Evolutionary conservation across 2,113 vertebrate genomes (phyloP), one percentile per base, ranked within the genome.

Genomic region (Carassius gibelio): DNA sequence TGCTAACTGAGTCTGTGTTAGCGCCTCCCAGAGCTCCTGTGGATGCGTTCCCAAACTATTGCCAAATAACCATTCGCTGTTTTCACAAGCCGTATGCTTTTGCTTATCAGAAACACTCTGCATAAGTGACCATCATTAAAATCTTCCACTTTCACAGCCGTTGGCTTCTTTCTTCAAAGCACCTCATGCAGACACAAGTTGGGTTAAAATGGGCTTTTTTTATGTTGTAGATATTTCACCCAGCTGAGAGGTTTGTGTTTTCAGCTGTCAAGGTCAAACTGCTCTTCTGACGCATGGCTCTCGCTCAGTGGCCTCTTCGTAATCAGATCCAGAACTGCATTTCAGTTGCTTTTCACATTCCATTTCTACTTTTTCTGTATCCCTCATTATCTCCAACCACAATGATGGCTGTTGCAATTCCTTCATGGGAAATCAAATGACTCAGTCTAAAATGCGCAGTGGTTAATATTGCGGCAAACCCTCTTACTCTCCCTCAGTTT

Each of bases 311-410:
- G 59, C 72, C 64, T 68, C 84, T 61, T 23, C 62, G 26, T 83
- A 85, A 92, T 88, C 75, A 72, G 52, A 89, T 85, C 50, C 89
- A 79, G 81, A 62, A 81, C 30, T 61, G 21, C 17, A 10, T 57
- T 57, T 61, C 55, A 21, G 55, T n/a, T 21, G 57, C 57, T 59
- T 59, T 59, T 61, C 77, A 45, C 57, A 45, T 79, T 79, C 76
- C 76, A 19, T 34, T 48, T 13, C 10, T 48, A 21, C 71, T 48
- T 23, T 6, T 71, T 21, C 68, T 42, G 19, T 2, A 42, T 21
- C 8, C 30, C 52, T 59, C 75, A 38, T 10, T 0, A 13, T 55
- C 52, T 38, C 52, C 26, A 6, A 14, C 52, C 50, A 6, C 50
- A 36, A 15, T 1, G 38, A 48, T 2, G 17, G 42, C 8, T 13